Evolutionary conservation across 1,140 invertebrate species (phyloP).

Genomic region (Ridgeia piscesae): DNA sequence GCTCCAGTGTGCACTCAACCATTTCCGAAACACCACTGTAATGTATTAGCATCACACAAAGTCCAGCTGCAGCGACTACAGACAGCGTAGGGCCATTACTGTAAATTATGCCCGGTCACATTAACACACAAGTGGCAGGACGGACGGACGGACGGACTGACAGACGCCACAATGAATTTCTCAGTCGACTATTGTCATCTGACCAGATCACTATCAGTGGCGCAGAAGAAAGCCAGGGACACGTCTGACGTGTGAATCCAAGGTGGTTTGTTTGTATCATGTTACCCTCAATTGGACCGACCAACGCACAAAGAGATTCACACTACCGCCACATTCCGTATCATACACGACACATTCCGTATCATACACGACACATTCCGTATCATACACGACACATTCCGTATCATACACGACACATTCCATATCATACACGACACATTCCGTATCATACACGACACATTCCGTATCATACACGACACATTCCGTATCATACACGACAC

Average conservation of each 20-base stretch:
- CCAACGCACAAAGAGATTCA: not conserved
- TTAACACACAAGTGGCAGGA: not conserved
- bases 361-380: not conserved
- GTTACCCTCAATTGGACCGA: not conserved
- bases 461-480: not conserved
- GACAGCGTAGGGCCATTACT: not conserved
- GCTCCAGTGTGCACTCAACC: not conserved
- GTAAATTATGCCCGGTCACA: not conserved
- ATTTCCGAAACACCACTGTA: not conserved
- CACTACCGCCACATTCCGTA: not conserved
- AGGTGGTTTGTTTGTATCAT: not conserved
- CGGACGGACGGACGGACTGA: too few species aligned
- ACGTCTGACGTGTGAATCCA: not conserved
- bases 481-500: not conserved
- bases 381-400: not conserved
- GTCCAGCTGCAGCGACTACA: not conserved
- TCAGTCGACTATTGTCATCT: not conserved
- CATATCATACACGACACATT: not conserved
- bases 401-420: not conserved
- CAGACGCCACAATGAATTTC: not conserved
- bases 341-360: not conserved
- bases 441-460: not conserved
- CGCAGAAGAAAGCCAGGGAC: not conserved
- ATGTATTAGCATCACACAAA: not conserved
- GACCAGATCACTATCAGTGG: not conserved